Evolutionary conservation across 2,888 invertebrate species (phyloP), one percentile per base, ranked within the genome.

Genomic region (Callimorpha dominula): DNA sequence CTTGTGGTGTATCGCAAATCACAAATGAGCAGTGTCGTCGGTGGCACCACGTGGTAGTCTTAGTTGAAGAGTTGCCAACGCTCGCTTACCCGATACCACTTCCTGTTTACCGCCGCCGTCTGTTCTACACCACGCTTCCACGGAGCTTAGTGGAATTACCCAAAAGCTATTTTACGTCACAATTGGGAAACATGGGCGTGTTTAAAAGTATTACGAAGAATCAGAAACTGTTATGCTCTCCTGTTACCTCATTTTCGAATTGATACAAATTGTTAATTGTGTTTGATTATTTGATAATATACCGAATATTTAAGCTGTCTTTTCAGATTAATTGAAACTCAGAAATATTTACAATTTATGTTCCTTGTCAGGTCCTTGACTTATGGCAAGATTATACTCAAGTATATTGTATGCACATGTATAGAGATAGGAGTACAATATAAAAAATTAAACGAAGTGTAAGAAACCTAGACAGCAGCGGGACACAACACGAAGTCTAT

Each of bases 51-150:
- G 92, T 92, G 92, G 89, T 88, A 81, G 52, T 12, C 31, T 65
- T 54, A 72, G 86, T 92, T 94, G 93, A 93, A 91, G 90, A 89
- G 90, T 88, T 94, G 94, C 94, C 95, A 95, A 92, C 88, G 88
- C 88, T 88, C 88, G 86, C 88, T 86, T 87, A 87, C 84, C 83
- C 88, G 88, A 84, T 85, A 84, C 83, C 85, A 85, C 88, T 95
- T 95, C 95, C 95, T 95, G 95, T 95, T 94, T 94, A 93, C 92
- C 84, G 85, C 60, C 85, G 84, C 87, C 86, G 88, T 87, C 89
- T 89, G 87, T 85, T 85, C 82, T 78, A 81, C 84, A 82, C 85
- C 84, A 81, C 87, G 85, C 83, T 81, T 86, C 83, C 84, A 79
- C 76, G 74, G 80, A 73, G 73, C 74, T 78, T 83, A 83, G 85